Evolutionary conservation across 2,888 invertebrate genomes (phyloP).

Genomic region (Rosalia funebris): DNA sequence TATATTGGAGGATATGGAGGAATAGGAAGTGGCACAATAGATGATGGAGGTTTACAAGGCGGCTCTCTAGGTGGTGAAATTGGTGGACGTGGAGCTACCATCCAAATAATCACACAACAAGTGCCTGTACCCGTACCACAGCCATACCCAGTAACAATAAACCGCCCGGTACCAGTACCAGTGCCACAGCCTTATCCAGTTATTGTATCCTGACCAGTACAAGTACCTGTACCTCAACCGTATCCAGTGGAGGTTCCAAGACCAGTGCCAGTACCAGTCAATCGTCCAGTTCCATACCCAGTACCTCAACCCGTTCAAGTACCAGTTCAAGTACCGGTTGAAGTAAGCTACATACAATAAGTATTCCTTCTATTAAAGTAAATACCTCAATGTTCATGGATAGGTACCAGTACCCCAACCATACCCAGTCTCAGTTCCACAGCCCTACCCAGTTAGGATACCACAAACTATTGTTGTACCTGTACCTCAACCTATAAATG

Average conservation of each 20-base stretch:
- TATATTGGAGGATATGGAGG: constrained; percentile 18
- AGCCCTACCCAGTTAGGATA: constrained; percentile 53
- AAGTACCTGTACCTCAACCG: constrained; percentile 62
- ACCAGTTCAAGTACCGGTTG: constrained; percentile 43
- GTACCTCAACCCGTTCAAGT: constrained; percentile 46
- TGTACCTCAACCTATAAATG: constrained; percentile 45
- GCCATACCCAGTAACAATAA: constrained; percentile 62
- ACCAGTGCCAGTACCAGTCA: constrained; percentile 59
- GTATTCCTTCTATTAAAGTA: not conserved
- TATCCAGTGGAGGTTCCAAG: constrained; percentile 59
- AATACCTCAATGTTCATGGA: not conserved
- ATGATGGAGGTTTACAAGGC: constrained; percentile 16
- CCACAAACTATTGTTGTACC: constrained; percentile 48
- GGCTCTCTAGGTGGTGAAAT: constrained; percentile 48
- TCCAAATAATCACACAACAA: constrained; percentile 57
- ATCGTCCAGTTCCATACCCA: constrained; percentile 55
- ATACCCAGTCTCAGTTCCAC: constrained; percentile 49
- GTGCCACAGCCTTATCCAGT: constrained; percentile 68
- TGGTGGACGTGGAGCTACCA: constrained; percentile 58
- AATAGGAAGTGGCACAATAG: constrained; percentile 19
- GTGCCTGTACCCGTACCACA: constrained; percentile 61
- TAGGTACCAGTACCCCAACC: constrained; percentile 49
- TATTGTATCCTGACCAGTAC: constrained; percentile 65
- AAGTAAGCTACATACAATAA: constrained; percentile 19
- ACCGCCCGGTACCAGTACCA: constrained; percentile 66